Base-by-base conservation (phyloP, 2,113 vertebrate species). In the Pagrus major region DNA sequence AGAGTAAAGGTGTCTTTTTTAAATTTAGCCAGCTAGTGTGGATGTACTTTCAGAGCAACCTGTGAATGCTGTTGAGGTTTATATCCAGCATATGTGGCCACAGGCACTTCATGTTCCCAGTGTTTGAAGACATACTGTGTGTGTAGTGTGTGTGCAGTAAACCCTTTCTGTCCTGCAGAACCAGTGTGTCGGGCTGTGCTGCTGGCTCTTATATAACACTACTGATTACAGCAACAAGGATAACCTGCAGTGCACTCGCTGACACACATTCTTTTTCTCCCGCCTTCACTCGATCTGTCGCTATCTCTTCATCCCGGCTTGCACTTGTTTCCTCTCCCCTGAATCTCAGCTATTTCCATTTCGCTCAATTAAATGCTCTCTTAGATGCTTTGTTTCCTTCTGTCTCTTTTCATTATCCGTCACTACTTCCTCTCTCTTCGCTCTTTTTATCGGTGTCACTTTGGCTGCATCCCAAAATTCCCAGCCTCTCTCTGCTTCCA, bases 161-260 rank as follows among this genome's bases (percentile, higher is more conserved):
- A 83, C 51, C 78, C 77, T 23, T 78, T 83, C 68, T 59, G 63
- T 85, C 78, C 82, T 68, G 83, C 75, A 71, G 80, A 71, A 88
- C 87, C 83, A 76, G 66, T 71, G 55, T 51, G 85, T 81, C 65
- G 20, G 78, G 66, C 76, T 82, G 52, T 68, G 65, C 78, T 80
- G 60, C 79, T 35, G 71, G 63, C 69, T 80, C 60, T 92, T 93
- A 85, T 85, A 73, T 92, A 91, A 92, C 73, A 76, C 51, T 15
- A 78, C 71, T 78, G 86, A 85, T 87, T 80, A 80, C 86, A 87
- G 65, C 76, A 85, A 72, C 78, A 64, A 76, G 61, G 78, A 65
- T 88, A 86, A 88, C 88, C 78, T 89, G 85, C 76, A n/a, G 25
- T 80, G 71, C 41, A 76, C 86, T 67, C 58, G 29, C 73, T 90